Evolutionary conservation across 2,888 invertebrate species (phyloP).

Genomic region (Drosophila aldrichi): DNA sequence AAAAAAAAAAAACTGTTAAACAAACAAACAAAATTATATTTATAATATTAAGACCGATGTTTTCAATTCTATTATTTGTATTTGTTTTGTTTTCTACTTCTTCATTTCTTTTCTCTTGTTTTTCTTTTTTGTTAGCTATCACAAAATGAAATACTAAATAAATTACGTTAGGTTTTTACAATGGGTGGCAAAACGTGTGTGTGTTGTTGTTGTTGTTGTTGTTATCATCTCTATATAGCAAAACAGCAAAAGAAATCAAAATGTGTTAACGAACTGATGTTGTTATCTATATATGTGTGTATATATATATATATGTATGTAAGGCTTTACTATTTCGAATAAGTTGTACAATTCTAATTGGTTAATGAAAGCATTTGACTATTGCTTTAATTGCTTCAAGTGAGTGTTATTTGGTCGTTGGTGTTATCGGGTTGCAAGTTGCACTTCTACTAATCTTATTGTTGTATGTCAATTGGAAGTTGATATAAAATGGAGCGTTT

Average conservation of each 20-base stretch:
- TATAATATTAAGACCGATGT: slow-evolving; percentile 9
- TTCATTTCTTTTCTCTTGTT: slow-evolving; percentile 1
- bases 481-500: slow-evolving; percentile 45
- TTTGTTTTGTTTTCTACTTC: not conserved
- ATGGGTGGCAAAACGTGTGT: slow-evolving; percentile 25
- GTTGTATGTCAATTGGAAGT: slow-evolving; percentile 63
- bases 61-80: not conserved
- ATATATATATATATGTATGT: slow-evolving; percentile 1
- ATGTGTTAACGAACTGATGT: not conserved
- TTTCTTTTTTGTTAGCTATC: slow-evolving; percentile 45
- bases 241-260: not conserved
- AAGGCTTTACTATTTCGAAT: slow-evolving; percentile 22
- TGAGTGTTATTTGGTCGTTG: slow-evolving; percentile 35
- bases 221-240: not conserved
- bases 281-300: not conserved
- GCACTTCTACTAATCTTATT: slow-evolving; percentile 39
- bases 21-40: not conserved
- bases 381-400: slow-evolving; percentile 48
- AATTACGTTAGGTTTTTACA: slow-evolving; percentile 55
- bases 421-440: slow-evolving; percentile 25
- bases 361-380: slow-evolving; percentile 40
- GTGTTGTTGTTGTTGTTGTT: not conserved
- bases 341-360: slow-evolving; percentile 36
- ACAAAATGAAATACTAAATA: slow-evolving; percentile 60
- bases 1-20: not conserved